Evolutionary conservation across 2,797 vertebrate genomes (phyloP).

Genomic region (Loris lydekkerianus): DNA sequence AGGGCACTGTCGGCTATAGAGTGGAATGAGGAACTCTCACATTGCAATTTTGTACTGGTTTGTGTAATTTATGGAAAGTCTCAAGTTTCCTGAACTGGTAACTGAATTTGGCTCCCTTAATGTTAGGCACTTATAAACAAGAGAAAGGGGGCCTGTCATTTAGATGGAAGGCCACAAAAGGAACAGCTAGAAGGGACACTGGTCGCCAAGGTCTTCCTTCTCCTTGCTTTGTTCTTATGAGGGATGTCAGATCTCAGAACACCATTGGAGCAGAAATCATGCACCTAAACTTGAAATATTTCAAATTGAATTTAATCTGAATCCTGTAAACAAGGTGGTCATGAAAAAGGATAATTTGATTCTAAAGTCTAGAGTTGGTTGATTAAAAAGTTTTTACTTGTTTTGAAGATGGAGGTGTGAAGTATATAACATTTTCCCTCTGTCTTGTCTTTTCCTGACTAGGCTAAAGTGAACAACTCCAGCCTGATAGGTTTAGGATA

Average conservation of each 20-base stretch:
- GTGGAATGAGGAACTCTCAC: slow-evolving; percentile 14
- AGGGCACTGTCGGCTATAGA: not conserved
- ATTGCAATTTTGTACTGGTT: slow-evolving; percentile 21
- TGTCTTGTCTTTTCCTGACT: slow-evolving; percentile 57
- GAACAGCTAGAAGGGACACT: not conserved
- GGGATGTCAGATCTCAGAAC: not conserved
- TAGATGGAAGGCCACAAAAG: not conserved
- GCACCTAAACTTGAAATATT: not conserved
- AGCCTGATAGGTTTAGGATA: slow-evolving; percentile 98
- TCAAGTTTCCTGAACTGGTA: slow-evolving; percentile 43
- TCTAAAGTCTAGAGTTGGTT: slow-evolving; percentile 31
- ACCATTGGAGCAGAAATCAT: not conserved
- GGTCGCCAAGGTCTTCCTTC: not conserved
- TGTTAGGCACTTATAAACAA: not conserved
- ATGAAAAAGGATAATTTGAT: not conserved
- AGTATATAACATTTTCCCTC: not conserved
- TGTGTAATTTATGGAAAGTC: not conserved
- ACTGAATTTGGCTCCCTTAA: slow-evolving; percentile 32
- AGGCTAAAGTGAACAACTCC: slow-evolving; percentile 99
- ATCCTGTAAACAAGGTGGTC: not conserved
- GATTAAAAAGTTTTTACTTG: not conserved
- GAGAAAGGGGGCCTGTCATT: not conserved
- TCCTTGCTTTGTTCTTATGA: not conserved
- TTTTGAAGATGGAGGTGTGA: not conserved
- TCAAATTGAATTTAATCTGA: slow-evolving; percentile 41